Evolutionary conservation across 2,888 invertebrate species (phyloP), one percentile per base, ranked within the genome.

Genomic region (Cabera pusaria): DNA sequence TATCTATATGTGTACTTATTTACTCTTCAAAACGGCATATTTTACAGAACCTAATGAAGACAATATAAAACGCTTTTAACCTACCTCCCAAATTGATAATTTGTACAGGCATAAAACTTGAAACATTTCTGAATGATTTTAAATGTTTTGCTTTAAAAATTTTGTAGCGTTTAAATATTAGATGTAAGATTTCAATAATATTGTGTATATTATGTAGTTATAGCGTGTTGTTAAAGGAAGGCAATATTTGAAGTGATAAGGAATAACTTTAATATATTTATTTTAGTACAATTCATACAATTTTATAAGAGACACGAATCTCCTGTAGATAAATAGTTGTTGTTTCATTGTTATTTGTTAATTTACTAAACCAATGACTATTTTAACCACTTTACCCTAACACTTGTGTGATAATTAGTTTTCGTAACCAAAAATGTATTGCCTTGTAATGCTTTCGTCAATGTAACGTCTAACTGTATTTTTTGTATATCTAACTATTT

Each of bases 71-170:
- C n/a, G n/a, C n/a, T n/a, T n/a, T n/a, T n/a, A n/a, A n/a, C n/a
- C n/a, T n/a, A n/a, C n/a, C n/a, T n/a, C n/a, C n/a, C n/a, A n/a
- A n/a, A n/a, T n/a, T n/a, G n/a, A n/a, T n/a, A n/a, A n/a, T n/a
- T n/a, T n/a, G n/a, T n/a, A n/a, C n/a, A n/a, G n/a, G n/a, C n/a
- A n/a, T n/a, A n/a, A n/a, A n/a, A n/a, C 14, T 4, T 3, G 9
- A 8, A 24, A 34, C 23, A 24, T 28, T 20, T 28, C 32, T 25
- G 17, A 25, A 29, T 35, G 21, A 23, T 12, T 28, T 5, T 24
- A 24, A 25, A 24, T 31, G 31, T 36, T 72, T 82, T 76, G 79
- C 78, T 81, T 81, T 77, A 75, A 48, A 72, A 70, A 67, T 68
- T n/a, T 61, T 51, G 67, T 77, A 73, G 71, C 65, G 54, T 65